A percentile compares a stretch with the other conserved stretches of the same genome.
Conservation (phyloP, 2,888 invertebrate genomes). For the Tinea semifulvella region DNA sequence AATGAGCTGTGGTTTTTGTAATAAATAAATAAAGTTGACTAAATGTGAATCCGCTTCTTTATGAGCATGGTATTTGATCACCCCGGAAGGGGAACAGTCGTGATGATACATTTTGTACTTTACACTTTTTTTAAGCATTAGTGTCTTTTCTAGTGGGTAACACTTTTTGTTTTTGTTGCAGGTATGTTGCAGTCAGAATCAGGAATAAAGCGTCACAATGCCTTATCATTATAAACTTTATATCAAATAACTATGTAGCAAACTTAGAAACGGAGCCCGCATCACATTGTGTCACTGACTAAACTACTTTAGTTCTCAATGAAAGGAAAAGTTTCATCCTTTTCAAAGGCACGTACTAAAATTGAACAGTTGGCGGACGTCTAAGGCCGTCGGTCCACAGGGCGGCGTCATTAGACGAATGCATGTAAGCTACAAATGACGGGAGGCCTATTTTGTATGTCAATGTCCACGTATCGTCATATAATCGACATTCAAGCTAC, state of each 20-base stretch:
- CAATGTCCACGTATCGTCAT: too few species aligned
- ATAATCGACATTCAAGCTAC: too few species aligned
- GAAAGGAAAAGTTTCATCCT: conserved; percentile 33
- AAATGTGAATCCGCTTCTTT: too few species aligned
- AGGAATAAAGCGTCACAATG: neutral
- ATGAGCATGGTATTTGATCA: too few species aligned
- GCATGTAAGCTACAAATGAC: neutral
- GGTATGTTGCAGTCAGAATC: conserved; percentile 2
- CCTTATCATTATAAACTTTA: conserved; percentile 22
- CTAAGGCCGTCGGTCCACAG: neutral
- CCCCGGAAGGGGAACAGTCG: too few species aligned
- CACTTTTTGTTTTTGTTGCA: neutral
- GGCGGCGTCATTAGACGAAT: neutral
- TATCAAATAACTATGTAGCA: conserved; percentile 29
- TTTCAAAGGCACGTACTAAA: conserved; percentile 40
- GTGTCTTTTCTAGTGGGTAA: too few species aligned
- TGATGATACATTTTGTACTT: too few species aligned
- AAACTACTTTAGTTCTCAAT: conserved; percentile 42
- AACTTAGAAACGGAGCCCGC: conserved; percentile 35
- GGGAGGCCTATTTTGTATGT: neutral
- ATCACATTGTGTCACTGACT: conserved; percentile 34
- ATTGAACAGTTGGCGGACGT: conserved; percentile 41
- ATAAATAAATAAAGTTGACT: too few species aligned
- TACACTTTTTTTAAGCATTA: too few species aligned
- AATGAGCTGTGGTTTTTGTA: too few species aligned